Conservation (phyloP, 2,888 invertebrate genomes). For the Nephrotoma appendiculata region DNA sequence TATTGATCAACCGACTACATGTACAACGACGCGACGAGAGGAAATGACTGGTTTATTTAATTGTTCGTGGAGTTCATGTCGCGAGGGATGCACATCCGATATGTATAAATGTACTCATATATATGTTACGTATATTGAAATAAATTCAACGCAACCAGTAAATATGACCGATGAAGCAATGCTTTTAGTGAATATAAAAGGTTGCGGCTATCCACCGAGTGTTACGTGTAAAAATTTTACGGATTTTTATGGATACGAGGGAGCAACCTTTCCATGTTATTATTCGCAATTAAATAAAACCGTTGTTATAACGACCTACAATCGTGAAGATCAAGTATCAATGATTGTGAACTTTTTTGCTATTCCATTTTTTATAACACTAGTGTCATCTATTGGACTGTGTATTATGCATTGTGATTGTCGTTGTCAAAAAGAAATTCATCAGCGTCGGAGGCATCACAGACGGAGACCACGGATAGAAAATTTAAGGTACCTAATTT, state of each 20-base stretch:
- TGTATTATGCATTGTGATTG: conserved; percentile 83
- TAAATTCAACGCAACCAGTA: conserved; percentile 29
- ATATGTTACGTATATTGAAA: conserved; percentile 39
- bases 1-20: conserved; percentile 69
- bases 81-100: conserved; percentile 80
- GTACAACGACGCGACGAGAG: conserved; percentile 66
- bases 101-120: conserved; percentile 51
- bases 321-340: conserved; percentile 65
- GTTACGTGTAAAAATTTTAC: conserved; percentile 71
- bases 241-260: conserved; percentile 54
- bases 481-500: conserved; percentile 39
- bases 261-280: conserved; percentile 71
- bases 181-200: conserved; percentile 74
- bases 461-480: conserved; percentile 45
- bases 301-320: conserved; percentile 71
- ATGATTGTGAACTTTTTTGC: conserved; percentile 73
- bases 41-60: conserved; percentile 75
- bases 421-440: conserved; percentile 48
- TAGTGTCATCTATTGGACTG: conserved; percentile 69
- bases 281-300: conserved; percentile 73
- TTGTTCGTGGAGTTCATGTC: conserved; percentile 83
- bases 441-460: conserved; percentile 46
- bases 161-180: conserved; percentile 34
- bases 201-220: conserved; percentile 78
- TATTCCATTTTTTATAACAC: conserved; percentile 68